Evolutionary conservation across 2,797 vertebrate genomes (phyloP), one percentile per base, ranked within the genome.

Genomic region (Gymnothorax reevesii): DNA sequence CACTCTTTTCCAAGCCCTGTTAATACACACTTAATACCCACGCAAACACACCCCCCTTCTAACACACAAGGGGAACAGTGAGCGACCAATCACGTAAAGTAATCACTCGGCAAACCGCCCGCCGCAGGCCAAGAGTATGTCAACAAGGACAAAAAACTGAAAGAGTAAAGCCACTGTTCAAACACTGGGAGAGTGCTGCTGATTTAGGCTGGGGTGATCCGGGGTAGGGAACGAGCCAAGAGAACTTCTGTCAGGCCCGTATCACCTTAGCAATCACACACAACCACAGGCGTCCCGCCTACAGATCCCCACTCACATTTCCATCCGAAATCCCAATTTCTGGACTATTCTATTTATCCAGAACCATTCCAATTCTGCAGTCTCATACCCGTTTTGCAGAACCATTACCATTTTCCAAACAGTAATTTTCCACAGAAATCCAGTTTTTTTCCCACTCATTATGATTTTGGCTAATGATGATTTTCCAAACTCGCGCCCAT

Each of bases 61-160:
- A 22, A 7, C 54, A n/a, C 54, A n/a, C 5, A 54, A 3, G 52
- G 57, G 25, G 55, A n/a, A 9, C 22, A 83, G 25, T 20, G 83
- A 13, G 7, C n/a, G 0, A 52, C 83, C 33, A 62, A 84, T 84
- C 83, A 52, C 7, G n/a, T 0, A 1, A 6, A 20, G 60, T 90
- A 90, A 88, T 88, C 91, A 88, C 80, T 60, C 86, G 93, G 93
- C 94, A 86, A 94, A 89, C 95, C 95, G 92, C 94, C 94, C 91
- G 92, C 94, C 93, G 92, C 93, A 92, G 88, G 91, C 88, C 62
- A 89, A 92, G 49, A 79, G 42, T 54, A 20, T 79, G 75, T 79
- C 17, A 79, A 54, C 42, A 79, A 86, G 57, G 66, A 87, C 83
- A 89, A 66, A 66, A 22, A 20, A 62, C 4, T 0, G 62, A 87